Evolutionary conservation across 2,797 vertebrate species (phyloP), one percentile per base, ranked within the genome.

Genomic region (Peromyscus eremicus): DNA sequence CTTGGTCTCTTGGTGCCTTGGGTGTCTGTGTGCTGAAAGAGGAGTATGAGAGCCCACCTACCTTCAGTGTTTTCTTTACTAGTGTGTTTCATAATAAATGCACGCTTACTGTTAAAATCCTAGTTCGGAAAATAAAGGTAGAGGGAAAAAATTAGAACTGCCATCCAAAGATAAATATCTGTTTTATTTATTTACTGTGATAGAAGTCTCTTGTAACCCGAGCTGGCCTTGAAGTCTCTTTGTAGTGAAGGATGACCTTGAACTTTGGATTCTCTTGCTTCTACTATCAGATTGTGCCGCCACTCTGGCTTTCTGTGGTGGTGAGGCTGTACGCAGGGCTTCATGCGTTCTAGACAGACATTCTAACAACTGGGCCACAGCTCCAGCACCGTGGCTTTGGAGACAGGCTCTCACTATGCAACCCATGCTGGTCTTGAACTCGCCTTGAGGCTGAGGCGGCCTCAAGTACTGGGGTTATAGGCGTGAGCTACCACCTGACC

Each of bases 81-180:
- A 76, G 34, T 55, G 32, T 46, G 29, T 49, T 73, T 73, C 60
- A 49, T 19, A 40, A 62, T 19, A 83, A 71, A 43, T 57, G 34
- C n/a, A 32, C 40, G 34, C 13, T 92, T 83, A 68, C 32, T 68
- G n/a, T 75, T 95, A 79, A 71, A 93, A 79, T 55, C 27, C 62
- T 84, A 83, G 57, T 80, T 92, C 76, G 49, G 85, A 94, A 86
- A 90, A 94, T 66, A 52, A 4, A 81, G 84, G 70, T 68, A 90
- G 57, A 94, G 16, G 34, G 73, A 46, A 64, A 77, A 75, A 55
- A n/a, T 68, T 85, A 83, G 52, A 34, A 25, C 43, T 8, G n/a
- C 40, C 32, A 49, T 37, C 57, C 62, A 88, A 76, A 86, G 75
- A 80, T 8, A 60, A 85, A 8, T 21, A 68, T 32, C 55, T 66